Evolutionary conservation across 2,888 invertebrate genomes (phyloP), one percentile per base, ranked within the genome.

Genomic region (Pycnomerus fuliginosus): DNA sequence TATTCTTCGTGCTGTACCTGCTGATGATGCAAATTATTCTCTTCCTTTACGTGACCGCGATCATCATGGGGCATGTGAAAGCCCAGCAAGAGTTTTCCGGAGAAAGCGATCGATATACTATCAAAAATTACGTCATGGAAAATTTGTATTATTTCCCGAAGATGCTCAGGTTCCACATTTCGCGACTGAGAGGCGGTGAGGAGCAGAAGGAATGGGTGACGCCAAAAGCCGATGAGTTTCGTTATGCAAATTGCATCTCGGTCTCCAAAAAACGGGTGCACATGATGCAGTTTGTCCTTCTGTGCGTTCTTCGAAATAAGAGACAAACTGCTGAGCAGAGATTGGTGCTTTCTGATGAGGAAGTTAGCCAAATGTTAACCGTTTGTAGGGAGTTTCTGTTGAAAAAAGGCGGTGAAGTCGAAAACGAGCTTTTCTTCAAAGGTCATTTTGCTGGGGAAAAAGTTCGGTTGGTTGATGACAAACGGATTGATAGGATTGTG

Each of bases 201-300:
- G 23, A 7, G 5, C 16, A 14, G 12, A 10, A 32, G 22, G 16
- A 14, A 3, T 14, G 17, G 3, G 39, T 39, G 3, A 24, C 12
- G 1, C 12, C 39, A 12, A 39, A 39, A 31, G n/a, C 31, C 8
- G 32, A 39, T 16, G 39, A 39, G 12, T 10, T 15, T 12, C 15
- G 39, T 3, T 39, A 39, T 24, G 31, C 20, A n/a, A 23, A 32
- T 7, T 39, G 39, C 13, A 24, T 31, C 5, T 24, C 23, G 12
- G 4, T 31, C 5, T 5, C 16, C 1, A 25, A 23, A 7, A 14
- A 39, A 8, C 20, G 24, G n/a, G 20, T 38, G 2, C 3, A 38
- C 10, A 17, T 44, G 17, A 44, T 39, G 38, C 10, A 12, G 4
- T 20, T 20, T n/a, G n/a, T n/a, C n/a, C n/a, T n/a, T n/a, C n/a